A percentile compares a stretch with the other conserved stretches of the same genome.
Conservation (phyloP, 2,113 vertebrate species). For the Aspiorhynchus laticeps region DNA sequence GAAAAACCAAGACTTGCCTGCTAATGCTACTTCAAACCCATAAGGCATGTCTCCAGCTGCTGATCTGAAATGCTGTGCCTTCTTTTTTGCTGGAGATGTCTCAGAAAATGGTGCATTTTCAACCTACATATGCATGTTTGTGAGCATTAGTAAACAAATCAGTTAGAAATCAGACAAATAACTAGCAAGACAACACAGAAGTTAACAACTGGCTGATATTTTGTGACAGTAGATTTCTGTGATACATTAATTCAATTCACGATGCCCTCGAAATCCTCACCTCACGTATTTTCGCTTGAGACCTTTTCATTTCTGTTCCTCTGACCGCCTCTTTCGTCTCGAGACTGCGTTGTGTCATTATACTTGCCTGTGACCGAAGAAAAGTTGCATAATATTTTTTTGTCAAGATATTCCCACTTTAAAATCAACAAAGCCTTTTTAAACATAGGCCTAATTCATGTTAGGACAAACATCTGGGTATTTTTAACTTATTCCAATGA, state of each 20-base stretch:
- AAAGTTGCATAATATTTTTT: background rate
- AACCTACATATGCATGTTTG: slow-evolving; percentile 53
- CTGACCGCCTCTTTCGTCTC: slow-evolving; percentile 46
- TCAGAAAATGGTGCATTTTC: slow-evolving; percentile 49
- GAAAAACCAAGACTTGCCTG: slow-evolving; percentile 59
- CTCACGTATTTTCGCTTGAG: slow-evolving; percentile 55
- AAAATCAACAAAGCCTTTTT: background rate
- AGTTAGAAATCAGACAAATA: background rate
- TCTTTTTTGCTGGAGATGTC: slow-evolving; percentile 65
- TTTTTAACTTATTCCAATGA: background rate
- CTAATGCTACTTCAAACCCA: slow-evolving; percentile 60
- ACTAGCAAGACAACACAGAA: background rate
- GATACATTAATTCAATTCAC: background rate
- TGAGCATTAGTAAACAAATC: background rate
- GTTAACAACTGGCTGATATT: background rate
- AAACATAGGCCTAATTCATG: background rate
- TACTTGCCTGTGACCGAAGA: background rate
- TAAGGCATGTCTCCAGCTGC: slow-evolving; percentile 36
- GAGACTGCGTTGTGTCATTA: background rate
- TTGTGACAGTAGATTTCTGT: background rate
- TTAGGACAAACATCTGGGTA: background rate
- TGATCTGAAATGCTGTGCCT: slow-evolving; percentile 17
- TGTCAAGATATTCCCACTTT: background rate
- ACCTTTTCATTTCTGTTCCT: slow-evolving; percentile 45
- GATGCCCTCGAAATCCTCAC: slow-evolving; percentile 50